A percentile compares a stretch with the other conserved stretches of the same genome.
Conservation (phyloP, 2,888 invertebrate genomes). For the Meteorus colon region DNA sequence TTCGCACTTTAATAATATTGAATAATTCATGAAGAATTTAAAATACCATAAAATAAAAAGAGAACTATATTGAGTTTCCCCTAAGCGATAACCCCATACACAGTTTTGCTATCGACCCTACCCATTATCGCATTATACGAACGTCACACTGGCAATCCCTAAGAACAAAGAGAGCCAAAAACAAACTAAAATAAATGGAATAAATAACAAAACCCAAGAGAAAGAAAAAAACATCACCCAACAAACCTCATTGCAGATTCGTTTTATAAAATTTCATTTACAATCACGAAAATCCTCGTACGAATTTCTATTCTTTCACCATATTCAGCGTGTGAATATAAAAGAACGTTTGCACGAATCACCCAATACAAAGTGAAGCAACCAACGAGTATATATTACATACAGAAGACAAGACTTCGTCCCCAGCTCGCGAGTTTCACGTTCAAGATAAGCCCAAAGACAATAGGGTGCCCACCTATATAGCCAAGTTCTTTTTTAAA, state of each 20-base stretch:
- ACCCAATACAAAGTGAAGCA: background rate
- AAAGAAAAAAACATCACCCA: background rate
- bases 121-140: too few species aligned
- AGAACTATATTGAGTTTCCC: too few species aligned
- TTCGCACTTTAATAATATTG: too few species aligned
- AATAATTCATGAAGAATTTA: too few species aligned
- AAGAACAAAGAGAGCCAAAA: background rate
- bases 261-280: background rate
- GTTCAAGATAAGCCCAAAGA: conserved; percentile 61
- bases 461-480: conserved; percentile 61
- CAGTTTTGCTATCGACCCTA: too few species aligned
- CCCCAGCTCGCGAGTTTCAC: conserved; percentile 26
- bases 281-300: conserved; percentile 4
- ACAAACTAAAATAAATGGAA: background rate
- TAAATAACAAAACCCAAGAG: background rate
- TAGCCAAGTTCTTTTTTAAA: conserved; percentile 7
- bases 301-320: conserved; percentile 20
- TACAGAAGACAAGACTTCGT: conserved; percentile 16
- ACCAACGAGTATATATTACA: background rate
- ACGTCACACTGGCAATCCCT: background rate
- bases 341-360: background rate
- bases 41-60: too few species aligned
- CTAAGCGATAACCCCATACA: too few species aligned
- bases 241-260: background rate
- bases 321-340: background rate